These are phyloP conservation scores for Drosophila percnosoma DNA, from an alignment of 2,888 invertebrate genomes.

Conservation along the genomic window DNA sequence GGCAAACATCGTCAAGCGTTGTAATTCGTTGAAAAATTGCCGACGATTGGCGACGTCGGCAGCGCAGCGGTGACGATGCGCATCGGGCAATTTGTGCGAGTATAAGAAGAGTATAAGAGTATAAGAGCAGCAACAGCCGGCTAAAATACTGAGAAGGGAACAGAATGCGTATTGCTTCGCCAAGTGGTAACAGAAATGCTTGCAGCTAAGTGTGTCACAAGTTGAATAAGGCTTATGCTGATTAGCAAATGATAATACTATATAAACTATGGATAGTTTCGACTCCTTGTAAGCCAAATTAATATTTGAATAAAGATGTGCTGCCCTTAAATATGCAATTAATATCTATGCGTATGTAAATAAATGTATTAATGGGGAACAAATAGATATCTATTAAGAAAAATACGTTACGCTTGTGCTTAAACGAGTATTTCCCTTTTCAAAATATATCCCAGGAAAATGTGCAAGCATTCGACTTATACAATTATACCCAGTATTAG, in stretches of 20 bases:
- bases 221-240: neutral
- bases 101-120: conserved; percentile 12
- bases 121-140: conserved; percentile 19
- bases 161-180: neutral
- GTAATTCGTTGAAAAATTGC: conserved; percentile 74
- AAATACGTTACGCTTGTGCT: neutral
- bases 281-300: neutral
- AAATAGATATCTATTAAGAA: neutral
- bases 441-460: conserved; percentile 5
- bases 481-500: conserved; percentile 15
- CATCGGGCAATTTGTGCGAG: conserved; percentile 20
- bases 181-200: conserved; percentile 1
- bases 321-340: neutral
- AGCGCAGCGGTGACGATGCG: conserved; percentile 53
- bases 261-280: neutral
- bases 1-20: conserved; percentile 65
- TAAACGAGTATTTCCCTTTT: neutral
- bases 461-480: conserved; percentile 6
- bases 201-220: neutral
- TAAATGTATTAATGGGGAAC: neutral
- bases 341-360: neutral
- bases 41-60: conserved; percentile 68
- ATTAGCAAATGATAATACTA: neutral
- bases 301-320: neutral
- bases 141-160: conserved; percentile 41